Percentiles rank a stretch among this genome's conserved stretches.
Conservation (phyloP, 1,140 invertebrate species). For the Eurytemora carolleeae region DNA sequence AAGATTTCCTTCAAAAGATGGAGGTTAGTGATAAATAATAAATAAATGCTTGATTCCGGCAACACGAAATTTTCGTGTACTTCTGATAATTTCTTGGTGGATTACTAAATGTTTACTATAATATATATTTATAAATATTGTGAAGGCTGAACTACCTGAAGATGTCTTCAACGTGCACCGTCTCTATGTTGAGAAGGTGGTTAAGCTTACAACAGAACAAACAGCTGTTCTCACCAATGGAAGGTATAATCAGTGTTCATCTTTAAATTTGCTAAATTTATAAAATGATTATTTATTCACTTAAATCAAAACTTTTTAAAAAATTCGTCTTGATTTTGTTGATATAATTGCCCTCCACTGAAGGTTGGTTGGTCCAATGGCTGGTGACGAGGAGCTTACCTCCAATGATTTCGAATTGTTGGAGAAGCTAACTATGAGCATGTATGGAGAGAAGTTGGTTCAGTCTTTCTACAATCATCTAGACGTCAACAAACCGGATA, state of each 20-base stretch:
- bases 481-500: constrained; percentile 20
- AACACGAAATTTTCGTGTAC: too few species aligned
- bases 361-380: constrained; percentile 65
- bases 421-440: constrained; percentile 50
- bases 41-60: too few species aligned
- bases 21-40: constrained; percentile 23
- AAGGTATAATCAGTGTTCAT: too few species aligned
- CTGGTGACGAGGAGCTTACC: constrained; percentile 52
- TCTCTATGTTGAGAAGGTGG: constrained; percentile 30
- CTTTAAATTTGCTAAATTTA: too few species aligned
- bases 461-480: neutral
- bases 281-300: too few species aligned
- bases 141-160: neutral
- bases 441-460: constrained; percentile 53
- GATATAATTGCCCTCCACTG: constrained; percentile 68
- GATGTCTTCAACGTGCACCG: constrained; percentile 25
- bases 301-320: too few species aligned
- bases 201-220: too few species aligned
- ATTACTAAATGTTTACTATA: too few species aligned
- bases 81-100: too few species aligned
- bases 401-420: constrained; percentile 73
- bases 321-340: too few species aligned
- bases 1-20: constrained; percentile 23
- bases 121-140: constrained; percentile 25
- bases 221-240: too few species aligned